phyloP scores from a whole-genome alignment of 2,888 invertebrate genomes.

The Drosophila merina region DNA sequence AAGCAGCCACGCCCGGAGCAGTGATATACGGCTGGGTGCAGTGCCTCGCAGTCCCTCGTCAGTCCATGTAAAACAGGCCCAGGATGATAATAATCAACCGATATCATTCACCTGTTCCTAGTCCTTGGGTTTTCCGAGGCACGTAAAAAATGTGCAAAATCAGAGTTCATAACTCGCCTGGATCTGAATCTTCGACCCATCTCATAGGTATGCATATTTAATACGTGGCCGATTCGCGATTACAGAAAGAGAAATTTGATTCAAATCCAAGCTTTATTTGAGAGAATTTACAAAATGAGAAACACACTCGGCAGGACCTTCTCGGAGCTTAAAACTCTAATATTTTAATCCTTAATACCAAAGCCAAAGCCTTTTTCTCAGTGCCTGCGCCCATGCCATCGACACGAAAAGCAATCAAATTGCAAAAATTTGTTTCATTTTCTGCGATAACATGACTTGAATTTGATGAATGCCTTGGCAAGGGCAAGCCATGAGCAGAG shows the following conservation, averaged over 20 bases:
- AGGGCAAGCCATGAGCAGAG: slow-evolving; percentile 25
- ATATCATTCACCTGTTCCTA: slow-evolving; percentile 35
- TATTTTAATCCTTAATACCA: background rate
- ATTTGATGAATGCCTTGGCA: slow-evolving; percentile 78
- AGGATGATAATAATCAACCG: slow-evolving; percentile 31
- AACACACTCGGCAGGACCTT: too few relatives aligned
- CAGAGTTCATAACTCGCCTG: slow-evolving; percentile 67
- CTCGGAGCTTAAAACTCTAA: too few relatives aligned
- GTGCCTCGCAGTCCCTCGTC: slow-evolving; percentile 5
- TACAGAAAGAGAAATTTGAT: slow-evolving; percentile 1
- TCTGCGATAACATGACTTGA: slow-evolving; percentile 79
- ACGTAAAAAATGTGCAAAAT: slow-evolving; percentile 75
- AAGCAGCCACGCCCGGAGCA: slow-evolving; percentile 51
- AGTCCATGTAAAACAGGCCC: slow-evolving; percentile 54
- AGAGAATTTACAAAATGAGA: background rate
- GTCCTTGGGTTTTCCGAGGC: slow-evolving; percentile 55
- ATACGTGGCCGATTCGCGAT: slow-evolving; percentile 43
- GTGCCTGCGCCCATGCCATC: slow-evolving; percentile 51
- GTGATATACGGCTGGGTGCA: slow-evolving; percentile 50
- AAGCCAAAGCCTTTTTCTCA: background rate
- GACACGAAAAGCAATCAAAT: slow-evolving; percentile 78
- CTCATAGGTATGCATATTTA: slow-evolving; percentile 73
- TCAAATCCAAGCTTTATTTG: background rate
- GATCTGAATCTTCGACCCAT: slow-evolving; percentile 48
- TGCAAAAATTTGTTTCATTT: slow-evolving; percentile 79